Base-by-base conservation (phyloP, 2,113 vertebrate genomes). In the Macroglossus sobrinus region DNA sequence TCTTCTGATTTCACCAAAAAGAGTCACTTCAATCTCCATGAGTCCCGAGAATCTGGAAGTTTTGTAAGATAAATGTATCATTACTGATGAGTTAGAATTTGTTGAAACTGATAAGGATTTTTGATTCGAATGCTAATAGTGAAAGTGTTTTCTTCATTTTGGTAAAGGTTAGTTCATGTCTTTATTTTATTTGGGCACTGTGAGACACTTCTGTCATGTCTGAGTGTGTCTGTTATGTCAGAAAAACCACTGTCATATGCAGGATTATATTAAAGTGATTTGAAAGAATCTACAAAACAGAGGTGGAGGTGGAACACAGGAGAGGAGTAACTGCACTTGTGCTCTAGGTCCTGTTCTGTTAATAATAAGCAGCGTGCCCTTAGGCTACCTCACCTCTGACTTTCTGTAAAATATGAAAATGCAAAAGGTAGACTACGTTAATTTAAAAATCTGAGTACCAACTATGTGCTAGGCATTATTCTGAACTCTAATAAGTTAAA, bases 141-240 rank as follows among this genome's bases (percentile, higher is more conserved):
- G 38, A 91, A 90, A 71, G 57, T 30, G 47, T 47, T 78, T 97
- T 75, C 53, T 71, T 96, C 92, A 85, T 75, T 92, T 94, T 80
- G 50, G 76, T 84, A 91, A 96, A 96, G 71, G 47, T 84, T 87
- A 91, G 45, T 93, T 84, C 13, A 16, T n/a, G 50, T 61, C 55
- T 94, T 89, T 88, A 91, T 85, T 91, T 92, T 69, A 89, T 15
- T 69, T 6, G 43, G 50, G 59, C 21, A 6, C 35, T 88, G 43
- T 64, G 28, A 94, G 76, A 88, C 35, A 78, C 22, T 90, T 85
- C 79, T 72, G 63, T 93, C 72, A 69, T 75, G 71, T 75, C 33
- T 93, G 28, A 95, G 57, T 16, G 50, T 61, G 18, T 85, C 68
- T 87, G 35, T 91, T 57, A 53, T 69, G 43, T 80, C 61, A 90